Percentiles rank a stretch among this genome's conserved stretches.
phyloP scores from a whole-genome alignment of 2,797 vertebrate genomes.

The Distichodus sexfasciatus region DNA sequence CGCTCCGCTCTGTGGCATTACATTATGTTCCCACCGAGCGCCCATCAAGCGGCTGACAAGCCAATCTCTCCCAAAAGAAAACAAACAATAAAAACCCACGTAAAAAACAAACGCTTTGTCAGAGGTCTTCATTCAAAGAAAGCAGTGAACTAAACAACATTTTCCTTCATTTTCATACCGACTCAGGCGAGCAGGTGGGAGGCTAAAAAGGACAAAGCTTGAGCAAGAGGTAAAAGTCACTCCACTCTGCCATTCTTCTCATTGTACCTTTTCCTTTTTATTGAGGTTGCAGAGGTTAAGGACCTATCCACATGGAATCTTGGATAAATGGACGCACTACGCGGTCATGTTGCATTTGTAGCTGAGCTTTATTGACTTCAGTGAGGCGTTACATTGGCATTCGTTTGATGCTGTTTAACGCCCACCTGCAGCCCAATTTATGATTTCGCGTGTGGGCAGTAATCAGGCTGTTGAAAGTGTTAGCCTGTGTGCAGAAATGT shows the following conservation, averaged over 20 bases:
- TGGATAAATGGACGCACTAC: background rate
- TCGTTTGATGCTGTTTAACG: too few relatives aligned
- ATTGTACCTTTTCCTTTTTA: background rate
- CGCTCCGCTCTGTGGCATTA: conserved; percentile 38
- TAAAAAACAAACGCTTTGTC: conserved; percentile 27
- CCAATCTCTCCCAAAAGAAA: conserved; percentile 55
- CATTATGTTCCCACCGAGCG: conserved; percentile 48
- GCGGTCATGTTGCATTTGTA: background rate
- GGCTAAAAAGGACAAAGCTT: conserved; percentile 4
- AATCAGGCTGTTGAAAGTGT: too few relatives aligned
- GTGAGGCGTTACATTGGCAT: too few relatives aligned
- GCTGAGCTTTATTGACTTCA: background rate
- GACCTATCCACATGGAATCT: too few relatives aligned
- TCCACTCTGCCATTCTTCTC: background rate
- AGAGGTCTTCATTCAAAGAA: conserved; percentile 29
- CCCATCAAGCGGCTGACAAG: conserved; percentile 51
- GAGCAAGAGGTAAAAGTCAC: conserved; percentile 5
- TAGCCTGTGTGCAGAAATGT: too few relatives aligned
- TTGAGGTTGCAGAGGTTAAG: too few relatives aligned
- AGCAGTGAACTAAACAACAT: conserved; percentile 40
- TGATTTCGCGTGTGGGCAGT: too few relatives aligned
- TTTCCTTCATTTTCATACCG: conserved; percentile 13
- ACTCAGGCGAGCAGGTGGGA: too few relatives aligned
- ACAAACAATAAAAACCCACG: conserved; percentile 41
- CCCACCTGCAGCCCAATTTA: too few relatives aligned